Percentiles rank a stretch among this genome's conserved stretches.
Conservation (phyloP, 2,888 invertebrate species). For the Strigamia maritima region DNA sequence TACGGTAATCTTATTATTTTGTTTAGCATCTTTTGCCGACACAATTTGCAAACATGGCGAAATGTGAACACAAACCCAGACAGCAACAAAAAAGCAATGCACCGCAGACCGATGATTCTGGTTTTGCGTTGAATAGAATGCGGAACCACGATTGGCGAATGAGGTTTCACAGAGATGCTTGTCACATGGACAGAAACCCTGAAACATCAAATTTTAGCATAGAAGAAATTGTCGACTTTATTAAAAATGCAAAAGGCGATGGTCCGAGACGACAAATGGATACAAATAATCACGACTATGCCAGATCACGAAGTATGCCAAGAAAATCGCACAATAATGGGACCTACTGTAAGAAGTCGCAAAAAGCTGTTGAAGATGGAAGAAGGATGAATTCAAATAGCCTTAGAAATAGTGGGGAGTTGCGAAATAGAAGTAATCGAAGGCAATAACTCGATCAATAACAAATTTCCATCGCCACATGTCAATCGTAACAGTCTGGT, state of each 20-base stretch:
- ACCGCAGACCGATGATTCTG: neutral
- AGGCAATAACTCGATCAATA: too few relatives aligned
- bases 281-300: neutral
- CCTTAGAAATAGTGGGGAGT: too few relatives aligned
- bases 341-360: too few relatives aligned
- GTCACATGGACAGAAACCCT: neutral
- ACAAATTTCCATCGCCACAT: too few relatives aligned
- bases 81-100: neutral
- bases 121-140: neutral
- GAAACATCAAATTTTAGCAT: neutral
- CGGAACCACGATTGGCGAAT: neutral
- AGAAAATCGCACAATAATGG: too few relatives aligned
- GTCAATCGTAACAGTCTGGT: too few relatives aligned
- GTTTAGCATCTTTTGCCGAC: conserved; percentile 1
- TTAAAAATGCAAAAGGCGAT: neutral
- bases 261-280: neutral
- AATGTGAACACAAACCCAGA: neutral
- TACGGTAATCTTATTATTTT: neutral
- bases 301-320: too few relatives aligned
- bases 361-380: too few relatives aligned
- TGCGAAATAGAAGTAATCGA: too few relatives aligned
- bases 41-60: neutral
- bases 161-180: neutral
- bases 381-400: too few relatives aligned
- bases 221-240: neutral